Base-by-base conservation (phyloP, 2,797 vertebrate genomes). In the Aselliscus stoliczkanus region DNA sequence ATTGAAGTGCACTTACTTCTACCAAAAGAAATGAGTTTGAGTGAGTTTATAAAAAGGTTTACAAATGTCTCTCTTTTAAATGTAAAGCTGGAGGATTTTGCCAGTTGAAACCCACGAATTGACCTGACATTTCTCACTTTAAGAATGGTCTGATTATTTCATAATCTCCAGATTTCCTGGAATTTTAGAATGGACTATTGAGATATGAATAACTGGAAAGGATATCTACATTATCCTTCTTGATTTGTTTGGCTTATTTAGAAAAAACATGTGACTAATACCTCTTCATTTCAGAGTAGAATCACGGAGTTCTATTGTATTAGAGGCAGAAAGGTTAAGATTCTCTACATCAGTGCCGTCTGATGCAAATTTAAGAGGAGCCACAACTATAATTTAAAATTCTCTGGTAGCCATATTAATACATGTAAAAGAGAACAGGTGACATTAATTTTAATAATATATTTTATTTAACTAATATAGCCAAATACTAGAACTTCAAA, bases 131-230 rank as follows among this genome's bases (percentile, higher is more conserved):
- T 91, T 56, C 15, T 65, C 34, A 85, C 20, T 81, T 93, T 60
- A 44, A 3, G 21, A 84, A 65, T 52, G 9, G 9, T 10, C n/a
- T 62, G 20, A 34, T 76, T 4, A 76, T 81, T 95, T 93, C 69
- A 72, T 27, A 93, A 62, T 75, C 64, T 95, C 52, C 39, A 50
- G 47, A 81, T 92, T 56, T 72, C 12, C 29, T 93, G 21, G 72
- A 96, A 88, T 54, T 93, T 81, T 88, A 85, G 13, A 90, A 44
- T 69, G 29, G 62, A 80, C 72, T 42, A 77, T 34, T 85, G 90
- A 67, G 6, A 27, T 54, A 29, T 27, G 18, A 93, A 8, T 76
- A n/a, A 65, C 50, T 92, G 1, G 79, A 64, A 80, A 87, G 11
- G 10, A 17, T 2, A 79, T 72, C 81, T 90, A 58, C 4, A 44